Conservation (phyloP, 2,113 vertebrate genomes). For the Psophia crepitans region DNA sequence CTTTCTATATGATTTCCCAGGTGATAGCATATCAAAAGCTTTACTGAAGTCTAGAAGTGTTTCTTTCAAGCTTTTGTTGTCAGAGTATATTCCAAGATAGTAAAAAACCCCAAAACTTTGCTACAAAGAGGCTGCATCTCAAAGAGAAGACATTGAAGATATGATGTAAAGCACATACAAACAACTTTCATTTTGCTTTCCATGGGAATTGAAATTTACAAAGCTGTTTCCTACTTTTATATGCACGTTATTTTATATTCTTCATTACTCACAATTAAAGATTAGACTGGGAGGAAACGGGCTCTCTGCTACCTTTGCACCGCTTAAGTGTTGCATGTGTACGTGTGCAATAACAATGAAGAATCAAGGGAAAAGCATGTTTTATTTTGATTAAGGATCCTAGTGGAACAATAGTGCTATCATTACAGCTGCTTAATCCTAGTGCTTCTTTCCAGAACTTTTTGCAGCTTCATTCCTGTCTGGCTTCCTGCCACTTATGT, state of each 20-base stretch:
- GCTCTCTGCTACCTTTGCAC: not conserved
- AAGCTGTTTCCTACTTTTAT: not conserved
- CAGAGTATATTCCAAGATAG: not conserved
- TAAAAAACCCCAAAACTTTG: not conserved
- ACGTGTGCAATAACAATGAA: not conserved
- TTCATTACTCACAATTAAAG: not conserved
- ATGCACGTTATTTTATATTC: not conserved
- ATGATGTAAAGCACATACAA: not conserved
- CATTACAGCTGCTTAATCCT: not conserved
- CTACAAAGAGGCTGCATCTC: not conserved
- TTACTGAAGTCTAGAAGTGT: not conserved
- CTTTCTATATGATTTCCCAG: not conserved
- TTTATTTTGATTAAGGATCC: not conserved
- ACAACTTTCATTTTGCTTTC: not conserved
- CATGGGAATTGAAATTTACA: not conserved
- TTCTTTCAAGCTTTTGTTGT: slow-evolving; percentile 11
- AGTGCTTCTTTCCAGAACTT: not conserved
- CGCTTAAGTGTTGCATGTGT: not conserved
- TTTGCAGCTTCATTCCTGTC: not conserved
- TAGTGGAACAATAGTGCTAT: not conserved
- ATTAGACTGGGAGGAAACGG: not conserved
- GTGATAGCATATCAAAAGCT: slow-evolving; percentile 5
- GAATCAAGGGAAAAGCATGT: not conserved
- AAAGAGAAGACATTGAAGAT: not conserved
- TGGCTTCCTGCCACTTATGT: not conserved